Percentiles rank a stretch among this genome's conserved stretches.
Conservation (phyloP, 2,888 invertebrate genomes). For the Ypsolopha sequella region DNA sequence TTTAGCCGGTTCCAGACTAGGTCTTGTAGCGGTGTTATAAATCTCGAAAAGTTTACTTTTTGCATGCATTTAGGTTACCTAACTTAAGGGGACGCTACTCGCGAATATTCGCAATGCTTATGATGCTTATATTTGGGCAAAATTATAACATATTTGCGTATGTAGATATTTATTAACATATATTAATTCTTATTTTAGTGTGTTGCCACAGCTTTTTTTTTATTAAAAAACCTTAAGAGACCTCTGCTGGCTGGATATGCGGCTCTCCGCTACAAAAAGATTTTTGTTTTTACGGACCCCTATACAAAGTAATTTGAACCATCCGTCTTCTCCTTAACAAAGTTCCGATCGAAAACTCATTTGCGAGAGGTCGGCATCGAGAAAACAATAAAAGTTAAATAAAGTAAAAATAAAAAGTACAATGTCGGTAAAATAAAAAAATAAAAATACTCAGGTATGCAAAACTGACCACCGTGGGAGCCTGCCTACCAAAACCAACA, state of each 20-base stretch:
- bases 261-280: too few species aligned
- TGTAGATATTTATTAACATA: too few species aligned
- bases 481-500: not conserved
- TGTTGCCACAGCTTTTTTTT: too few species aligned
- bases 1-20: not conserved
- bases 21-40: slow-evolving; percentile 3
- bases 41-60: slow-evolving; percentile 2
- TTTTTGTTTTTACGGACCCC: too few species aligned
- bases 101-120: too few species aligned
- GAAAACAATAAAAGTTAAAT: slow-evolving; percentile 6
- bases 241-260: too few species aligned
- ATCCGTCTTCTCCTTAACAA: not conserved
- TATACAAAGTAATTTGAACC: not conserved
- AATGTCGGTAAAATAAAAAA: slow-evolving; percentile 3
- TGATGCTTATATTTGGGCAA: too few species aligned
- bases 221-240: too few species aligned
- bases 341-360: slow-evolving; percentile 5
- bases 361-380: slow-evolving; percentile 4
- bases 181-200: too few species aligned
- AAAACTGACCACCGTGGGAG: slow-evolving; percentile 4
- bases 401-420: slow-evolving; percentile 4
- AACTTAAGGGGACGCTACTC: not conserved
- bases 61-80: slow-evolving; percentile 2
- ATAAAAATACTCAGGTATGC: not conserved
- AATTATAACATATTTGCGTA: too few species aligned